Percentiles rank a stretch among this genome's conserved stretches.
Conservation (phyloP, 1,140 invertebrate genomes). For the Paraescarpia echinospica region DNA sequence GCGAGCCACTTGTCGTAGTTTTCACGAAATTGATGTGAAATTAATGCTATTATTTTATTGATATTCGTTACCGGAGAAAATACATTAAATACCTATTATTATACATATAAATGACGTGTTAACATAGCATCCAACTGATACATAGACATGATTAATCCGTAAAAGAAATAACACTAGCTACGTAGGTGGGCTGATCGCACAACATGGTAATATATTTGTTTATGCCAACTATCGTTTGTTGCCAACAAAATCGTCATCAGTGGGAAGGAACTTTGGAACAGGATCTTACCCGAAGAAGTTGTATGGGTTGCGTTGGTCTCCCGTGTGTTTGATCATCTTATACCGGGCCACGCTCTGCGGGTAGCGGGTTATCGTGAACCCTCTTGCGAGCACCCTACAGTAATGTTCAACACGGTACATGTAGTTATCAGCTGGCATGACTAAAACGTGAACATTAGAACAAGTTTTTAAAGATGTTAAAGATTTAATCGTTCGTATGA, state of each 20-base stretch:
- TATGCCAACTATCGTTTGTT: background rate
- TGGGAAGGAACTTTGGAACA: background rate
- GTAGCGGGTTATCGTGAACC: slow-evolving; percentile 41
- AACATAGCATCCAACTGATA: too few species aligned
- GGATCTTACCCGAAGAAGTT: background rate
- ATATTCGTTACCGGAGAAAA: too few species aligned
- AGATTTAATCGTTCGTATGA: too few species aligned
- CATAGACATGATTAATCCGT: too few species aligned
- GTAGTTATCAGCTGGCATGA: background rate
- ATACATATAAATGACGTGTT: too few species aligned
- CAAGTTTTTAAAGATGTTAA: background rate
- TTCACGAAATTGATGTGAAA: too few species aligned
- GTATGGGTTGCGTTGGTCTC: background rate
- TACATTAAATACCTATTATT: too few species aligned
- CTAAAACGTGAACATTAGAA: background rate
- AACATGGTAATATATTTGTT: background rate
- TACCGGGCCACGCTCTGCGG: slow-evolving; percentile 48
- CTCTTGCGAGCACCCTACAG: background rate
- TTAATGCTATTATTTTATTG: too few species aligned
- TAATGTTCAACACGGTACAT: background rate
- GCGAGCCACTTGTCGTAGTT: too few species aligned
- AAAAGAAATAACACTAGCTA: too few species aligned
- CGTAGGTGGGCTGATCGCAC: too few species aligned
- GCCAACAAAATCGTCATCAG: background rate
- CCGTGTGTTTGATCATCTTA: slow-evolving; percentile 54